Evolutionary conservation across 1,140 invertebrate species (phyloP).

Genomic region (Nomia melanderi): DNA sequence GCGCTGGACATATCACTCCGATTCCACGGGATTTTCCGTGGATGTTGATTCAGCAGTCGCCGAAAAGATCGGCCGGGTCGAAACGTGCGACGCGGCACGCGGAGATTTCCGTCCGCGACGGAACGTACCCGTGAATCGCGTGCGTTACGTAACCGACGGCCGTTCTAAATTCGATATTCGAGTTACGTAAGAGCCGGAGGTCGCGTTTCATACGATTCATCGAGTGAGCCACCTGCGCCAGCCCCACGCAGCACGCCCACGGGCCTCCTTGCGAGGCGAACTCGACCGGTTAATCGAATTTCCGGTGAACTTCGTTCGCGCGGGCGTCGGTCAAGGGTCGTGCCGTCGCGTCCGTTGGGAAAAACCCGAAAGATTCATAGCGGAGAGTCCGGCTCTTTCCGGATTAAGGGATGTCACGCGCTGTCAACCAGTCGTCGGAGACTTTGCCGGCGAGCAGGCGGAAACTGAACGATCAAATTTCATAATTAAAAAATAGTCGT

Average conservation of each 20-base stretch:
- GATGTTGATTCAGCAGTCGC: too few relatives aligned
- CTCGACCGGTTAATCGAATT: slow-evolving; percentile 52
- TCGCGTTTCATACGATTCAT: slow-evolving; percentile 14
- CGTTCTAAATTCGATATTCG: slow-evolving; percentile 10
- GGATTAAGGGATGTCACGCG: slow-evolving; percentile 43
- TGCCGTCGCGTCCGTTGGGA: slow-evolving; percentile 3
- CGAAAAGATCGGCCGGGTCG: too few relatives aligned
- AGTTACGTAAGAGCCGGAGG: slow-evolving; percentile 3
- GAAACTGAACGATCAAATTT: too few relatives aligned
- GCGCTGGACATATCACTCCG: too few relatives aligned
- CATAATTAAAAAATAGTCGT: too few relatives aligned
- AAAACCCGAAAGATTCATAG: slow-evolving; percentile 44
- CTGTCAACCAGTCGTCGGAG: too few relatives aligned
- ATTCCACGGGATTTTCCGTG: too few relatives aligned
- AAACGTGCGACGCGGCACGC: too few relatives aligned
- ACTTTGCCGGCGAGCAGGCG: too few relatives aligned
- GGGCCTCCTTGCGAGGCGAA: background rate
- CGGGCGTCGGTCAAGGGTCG: slow-evolving; percentile 5
- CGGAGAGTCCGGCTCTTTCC: slow-evolving; percentile 39
- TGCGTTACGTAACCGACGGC: background rate
- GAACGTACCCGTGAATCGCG: background rate
- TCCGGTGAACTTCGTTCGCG: slow-evolving; percentile 15
- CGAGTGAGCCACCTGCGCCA: background rate
- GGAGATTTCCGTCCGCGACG: too few relatives aligned
- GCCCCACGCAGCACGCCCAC: background rate